Evolutionary conservation across 1,140 invertebrate species (phyloP).

Genomic region (Plutomurus gul): DNA sequence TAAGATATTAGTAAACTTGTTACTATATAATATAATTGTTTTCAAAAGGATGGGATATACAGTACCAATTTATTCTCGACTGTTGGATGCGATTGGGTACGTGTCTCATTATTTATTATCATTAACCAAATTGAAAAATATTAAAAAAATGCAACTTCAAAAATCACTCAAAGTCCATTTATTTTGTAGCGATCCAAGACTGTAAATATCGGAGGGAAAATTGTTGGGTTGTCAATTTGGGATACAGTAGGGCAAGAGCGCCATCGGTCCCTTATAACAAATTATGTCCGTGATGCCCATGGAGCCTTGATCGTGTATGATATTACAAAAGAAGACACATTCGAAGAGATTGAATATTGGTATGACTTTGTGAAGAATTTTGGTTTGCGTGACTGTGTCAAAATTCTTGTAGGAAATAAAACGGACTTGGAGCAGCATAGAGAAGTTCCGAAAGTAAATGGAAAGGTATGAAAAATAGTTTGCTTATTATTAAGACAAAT

Average conservation of each 20-base stretch:
- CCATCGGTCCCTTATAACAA: constrained; percentile 89
- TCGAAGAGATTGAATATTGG: constrained; percentile 80
- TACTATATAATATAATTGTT: background rate
- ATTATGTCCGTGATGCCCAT: constrained; percentile 91
- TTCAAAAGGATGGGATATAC: constrained; percentile 44
- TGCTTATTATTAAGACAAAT: background rate
- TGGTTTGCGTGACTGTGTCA: constrained; percentile 83
- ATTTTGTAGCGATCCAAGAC: constrained; percentile 41
- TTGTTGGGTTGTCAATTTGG: constrained; percentile 41
- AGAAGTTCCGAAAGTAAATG: constrained; percentile 54
- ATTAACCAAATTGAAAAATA: no score
- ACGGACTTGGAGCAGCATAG: constrained; percentile 58
- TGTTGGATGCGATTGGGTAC: constrained; percentile 51
- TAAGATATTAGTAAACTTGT: background rate
- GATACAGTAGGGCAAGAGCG: constrained; percentile 75
- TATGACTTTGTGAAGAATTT: constrained; percentile 83
- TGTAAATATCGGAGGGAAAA: constrained; percentile 41
- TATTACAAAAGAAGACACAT: constrained; percentile 76
- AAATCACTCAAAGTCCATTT: background rate
- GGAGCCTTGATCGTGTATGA: constrained; percentile 91
- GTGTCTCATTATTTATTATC: background rate
- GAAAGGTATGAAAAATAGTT: constrained; percentile 56
- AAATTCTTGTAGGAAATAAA: constrained; percentile 81
- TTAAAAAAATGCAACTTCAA: background rate
- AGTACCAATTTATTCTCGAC: constrained; percentile 44